phyloP scores from a whole-genome alignment of 2,888 invertebrate genomes.

The Eupithecia subumbrata region DNA sequence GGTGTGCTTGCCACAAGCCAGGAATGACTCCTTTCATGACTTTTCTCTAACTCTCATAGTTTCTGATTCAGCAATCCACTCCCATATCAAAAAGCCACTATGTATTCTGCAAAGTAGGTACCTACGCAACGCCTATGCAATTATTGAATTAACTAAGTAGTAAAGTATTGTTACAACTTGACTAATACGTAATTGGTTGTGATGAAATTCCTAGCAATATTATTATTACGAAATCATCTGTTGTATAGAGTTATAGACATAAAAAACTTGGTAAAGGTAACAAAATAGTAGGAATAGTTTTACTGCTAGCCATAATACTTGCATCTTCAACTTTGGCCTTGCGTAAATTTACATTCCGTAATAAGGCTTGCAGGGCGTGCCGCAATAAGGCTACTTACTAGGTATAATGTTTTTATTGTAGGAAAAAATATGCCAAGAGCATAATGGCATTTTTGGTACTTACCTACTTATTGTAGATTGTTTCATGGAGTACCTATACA shows the following conservation, averaged over 20 bases:
- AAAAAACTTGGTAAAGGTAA: background rate
- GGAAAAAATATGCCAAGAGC: background rate
- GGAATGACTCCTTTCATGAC: no score
- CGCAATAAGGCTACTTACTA: background rate
- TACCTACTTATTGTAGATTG: background rate
- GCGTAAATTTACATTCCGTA: background rate
- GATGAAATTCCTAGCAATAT: slow-evolving; percentile 41
- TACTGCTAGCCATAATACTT: background rate
- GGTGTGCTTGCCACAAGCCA: no score
- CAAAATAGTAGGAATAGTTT: background rate
- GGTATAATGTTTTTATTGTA: background rate
- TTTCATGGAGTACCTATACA: background rate
- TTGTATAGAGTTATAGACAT: background rate
- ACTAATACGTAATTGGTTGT: slow-evolving; percentile 37
- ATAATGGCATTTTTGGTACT: background rate
- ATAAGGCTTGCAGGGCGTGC: background rate
- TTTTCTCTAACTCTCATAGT: no score
- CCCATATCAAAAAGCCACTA: background rate
- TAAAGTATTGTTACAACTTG: slow-evolving; percentile 2
- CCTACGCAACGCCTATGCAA: background rate
- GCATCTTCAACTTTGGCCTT: background rate
- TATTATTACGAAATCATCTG: background rate
- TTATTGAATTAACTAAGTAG: background rate
- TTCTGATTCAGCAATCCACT: no score
- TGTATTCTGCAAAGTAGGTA: background rate